Conservation (phyloP, 2,888 invertebrate genomes). For the Oscheius onirici region DNA sequence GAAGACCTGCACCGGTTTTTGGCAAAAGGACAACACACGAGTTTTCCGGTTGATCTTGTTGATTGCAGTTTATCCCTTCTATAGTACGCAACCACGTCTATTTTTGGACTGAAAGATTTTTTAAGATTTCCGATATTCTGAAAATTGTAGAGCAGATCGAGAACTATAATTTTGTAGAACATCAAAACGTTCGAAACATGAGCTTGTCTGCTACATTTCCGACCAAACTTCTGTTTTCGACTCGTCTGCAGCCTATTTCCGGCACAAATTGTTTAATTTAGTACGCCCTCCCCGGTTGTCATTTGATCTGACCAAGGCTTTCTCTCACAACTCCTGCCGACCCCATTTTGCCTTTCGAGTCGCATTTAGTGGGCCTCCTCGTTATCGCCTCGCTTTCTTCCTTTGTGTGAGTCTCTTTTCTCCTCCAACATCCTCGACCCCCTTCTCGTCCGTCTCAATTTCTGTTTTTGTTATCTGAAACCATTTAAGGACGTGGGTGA, state of each 20-base stretch:
- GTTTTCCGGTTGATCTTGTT: not conserved
- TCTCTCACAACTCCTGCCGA: not conserved
- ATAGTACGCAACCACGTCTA: not conserved
- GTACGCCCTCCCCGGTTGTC: not conserved
- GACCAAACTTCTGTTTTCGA: not conserved
- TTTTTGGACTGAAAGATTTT: too few relatives aligned
- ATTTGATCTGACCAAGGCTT: slow-evolving; percentile 6
- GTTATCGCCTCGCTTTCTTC: slow-evolving; percentile 22
- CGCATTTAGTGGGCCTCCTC: slow-evolving; percentile 12
- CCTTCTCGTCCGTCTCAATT: not conserved
- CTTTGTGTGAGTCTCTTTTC: not conserved
- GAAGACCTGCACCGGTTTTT: not conserved
- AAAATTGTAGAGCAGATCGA: too few relatives aligned
- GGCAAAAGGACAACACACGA: not conserved
- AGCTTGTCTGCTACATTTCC: too few relatives aligned
- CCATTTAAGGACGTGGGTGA: not conserved
- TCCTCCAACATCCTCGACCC: slow-evolving; percentile 6
- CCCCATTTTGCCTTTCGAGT: slow-evolving; percentile 16
- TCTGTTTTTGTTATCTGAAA: not conserved
- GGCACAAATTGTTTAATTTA: slow-evolving; percentile 22
- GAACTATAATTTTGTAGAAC: too few relatives aligned
- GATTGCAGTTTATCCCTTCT: not conserved
- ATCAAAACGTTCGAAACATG: too few relatives aligned
- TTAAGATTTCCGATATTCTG: too few relatives aligned
- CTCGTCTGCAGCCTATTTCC: not conserved